Base-by-base conservation (phyloP, 2,888 invertebrate species). In the Rhimphoctona megacephalus region DNA sequence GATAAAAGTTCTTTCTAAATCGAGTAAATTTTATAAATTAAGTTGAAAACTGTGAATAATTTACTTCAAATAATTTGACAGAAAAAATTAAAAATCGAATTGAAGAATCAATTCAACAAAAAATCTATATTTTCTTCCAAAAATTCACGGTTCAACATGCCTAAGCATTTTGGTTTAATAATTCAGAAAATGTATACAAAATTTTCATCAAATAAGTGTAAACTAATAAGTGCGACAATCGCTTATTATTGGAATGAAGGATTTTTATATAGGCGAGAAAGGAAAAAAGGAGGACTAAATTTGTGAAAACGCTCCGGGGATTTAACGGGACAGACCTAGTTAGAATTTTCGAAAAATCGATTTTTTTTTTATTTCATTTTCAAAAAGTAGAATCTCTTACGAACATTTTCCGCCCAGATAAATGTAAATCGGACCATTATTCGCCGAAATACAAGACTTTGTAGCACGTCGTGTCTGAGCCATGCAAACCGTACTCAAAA, bases 221-320 rank as follows among this genome's bases (percentile, higher is more conserved):
- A 74, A 39, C 17, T 43, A 9, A 39, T 7, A 67, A 61, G 30
- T 7, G n/a, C 66, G 64, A 25, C n/a, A 66, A 73, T 73, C 52
- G n/a, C 8, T 54, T 9, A 52, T 64, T 73, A 36, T 5, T 22
- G 66, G 25, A 73, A 81, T 52, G 39, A 36, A 25, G 25, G 46
- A 67, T 11, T 22, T n/a, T 57, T 2, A 22, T 22, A 5, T 5
- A 25, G 14, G 2, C 14, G 22, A 2, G 22, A 14, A 14, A 43
- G 19, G 64, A 43, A 43, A 46, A 67, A 54, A 22, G 57, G 70
- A 57, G 57, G 80, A 33, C 57, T 33, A 61, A 39, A 69, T 69
- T 25, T 17, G 46, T 25, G 25, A 69, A 69, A 69, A 69, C 46
- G 43, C 25, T 69, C 6, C 8, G n/a, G 25, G 69, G 25, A 43